These are phyloP conservation scores for Eupeodes luniger DNA, from an alignment of 2,888 invertebrate species.

Conservation along the genomic window DNA sequence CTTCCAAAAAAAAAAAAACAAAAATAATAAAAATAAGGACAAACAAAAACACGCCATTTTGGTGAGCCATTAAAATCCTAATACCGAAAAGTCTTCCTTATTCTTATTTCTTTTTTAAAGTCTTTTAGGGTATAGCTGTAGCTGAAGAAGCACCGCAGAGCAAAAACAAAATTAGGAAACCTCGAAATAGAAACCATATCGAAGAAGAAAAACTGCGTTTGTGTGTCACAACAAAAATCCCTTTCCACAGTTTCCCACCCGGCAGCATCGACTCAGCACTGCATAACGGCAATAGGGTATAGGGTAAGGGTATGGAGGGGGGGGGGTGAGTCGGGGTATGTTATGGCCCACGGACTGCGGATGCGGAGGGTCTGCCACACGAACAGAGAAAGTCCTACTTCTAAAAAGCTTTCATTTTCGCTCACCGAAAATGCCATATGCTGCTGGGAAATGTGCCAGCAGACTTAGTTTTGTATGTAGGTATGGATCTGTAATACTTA, in stretches of 20 bases:
- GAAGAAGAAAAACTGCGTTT: conserved; percentile 2
- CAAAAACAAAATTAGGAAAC: not conserved
- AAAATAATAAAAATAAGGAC: conserved; percentile 15
- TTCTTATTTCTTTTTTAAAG: conserved; percentile 1
- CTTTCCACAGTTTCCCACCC: not conserved
- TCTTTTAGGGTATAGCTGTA: not conserved
- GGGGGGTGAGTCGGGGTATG: too few relatives aligned
- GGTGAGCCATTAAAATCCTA: conserved; percentile 59
- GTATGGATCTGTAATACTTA: conserved; percentile 39
- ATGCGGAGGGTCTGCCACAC: not conserved
- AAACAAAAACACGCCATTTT: conserved; percentile 65
- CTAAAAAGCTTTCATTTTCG: conserved; percentile 55
- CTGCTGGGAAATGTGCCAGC: conserved; percentile 65
- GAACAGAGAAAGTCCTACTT: conserved; percentile 28
- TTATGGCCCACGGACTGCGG: too few relatives aligned
- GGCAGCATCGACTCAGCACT: too few relatives aligned
- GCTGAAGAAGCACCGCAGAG: not conserved
- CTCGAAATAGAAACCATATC: not conserved
- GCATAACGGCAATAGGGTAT: too few relatives aligned
- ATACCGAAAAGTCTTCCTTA: conserved; percentile 46
- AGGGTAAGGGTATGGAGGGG: too few relatives aligned
- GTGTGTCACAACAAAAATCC: conserved; percentile 1
- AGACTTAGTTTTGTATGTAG: conserved; percentile 37
- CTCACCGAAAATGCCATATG: conserved; percentile 57
- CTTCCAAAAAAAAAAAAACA: not conserved